Evolutionary conservation across 2,113 vertebrate genomes (phyloP), one percentile per base, ranked within the genome.

Genomic region (Perca fluviatilis): DNA sequence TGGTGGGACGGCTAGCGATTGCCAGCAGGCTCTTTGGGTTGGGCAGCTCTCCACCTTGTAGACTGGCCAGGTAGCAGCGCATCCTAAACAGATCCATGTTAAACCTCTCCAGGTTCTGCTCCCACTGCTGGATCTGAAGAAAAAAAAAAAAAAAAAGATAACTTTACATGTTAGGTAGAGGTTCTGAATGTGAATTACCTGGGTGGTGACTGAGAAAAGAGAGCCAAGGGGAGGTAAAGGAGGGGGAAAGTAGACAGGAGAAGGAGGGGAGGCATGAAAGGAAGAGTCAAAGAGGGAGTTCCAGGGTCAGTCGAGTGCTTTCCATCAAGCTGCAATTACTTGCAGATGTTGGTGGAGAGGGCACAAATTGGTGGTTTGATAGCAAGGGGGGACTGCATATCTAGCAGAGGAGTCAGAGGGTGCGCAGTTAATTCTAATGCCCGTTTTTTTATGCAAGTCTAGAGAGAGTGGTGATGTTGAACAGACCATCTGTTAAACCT

Each of bases 51-150:
- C 97, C 97, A 0, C 98, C 98, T 88, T 99, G 98, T 58, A 99
- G 94, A 90, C 98, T 99, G 80, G 98, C 96, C 76, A 99, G 94
- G 76, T 99, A 99, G 92, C 98, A 99, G 60, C 98, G 97, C 96
- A 97, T 96, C 82, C 98, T 94, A 88, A 99, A 99, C 72, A 99
- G 96, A 65, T 99, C 98, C 95, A 98, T 97, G 94, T 98, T 98
- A 85, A 99, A 99, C 74, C 96, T 96, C 94, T 99, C 98, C 93
- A 99, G 94, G 87, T 99, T 99, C 95, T 99, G 98, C 84, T 99
- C 98, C 98, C 98, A 99, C 76, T 99, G 98, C 91, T 98, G 98
- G 86, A 99, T 99, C 98, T 99, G 92, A 88, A 88, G 69, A 27
- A 2, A 27, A 27, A 2, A 27, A 27, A 27, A 69, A 23, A 57